phyloP scores from a whole-genome alignment of 2,888 invertebrate species.

The Zele albiditarsus region DNA sequence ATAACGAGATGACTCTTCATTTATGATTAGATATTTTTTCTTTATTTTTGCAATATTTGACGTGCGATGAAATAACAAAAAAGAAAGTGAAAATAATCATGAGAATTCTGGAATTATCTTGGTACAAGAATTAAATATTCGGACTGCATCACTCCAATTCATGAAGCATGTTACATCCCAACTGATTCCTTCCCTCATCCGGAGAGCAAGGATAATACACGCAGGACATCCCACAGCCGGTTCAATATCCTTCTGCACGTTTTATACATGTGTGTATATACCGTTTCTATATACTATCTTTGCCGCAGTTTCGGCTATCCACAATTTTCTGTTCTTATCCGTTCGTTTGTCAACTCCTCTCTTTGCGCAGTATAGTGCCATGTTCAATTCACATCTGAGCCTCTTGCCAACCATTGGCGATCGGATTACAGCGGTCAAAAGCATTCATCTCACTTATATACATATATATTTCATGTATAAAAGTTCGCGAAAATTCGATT shows the following conservation, averaged over 20 bases:
- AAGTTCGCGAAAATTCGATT: conserved; percentile 21
- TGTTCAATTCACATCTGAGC: neutral
- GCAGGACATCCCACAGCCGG: conserved; percentile 29
- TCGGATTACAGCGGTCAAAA: conserved; percentile 31
- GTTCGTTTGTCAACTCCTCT: no score
- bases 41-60: no score
- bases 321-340: conserved; percentile 22
- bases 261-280: conserved; percentile 37
- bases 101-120: no score
- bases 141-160: no score
- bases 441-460: neutral
- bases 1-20: no score
- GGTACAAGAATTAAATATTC: no score
- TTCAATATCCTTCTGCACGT: conserved; percentile 51
- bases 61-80: no score
- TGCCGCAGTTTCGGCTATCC: conserved; percentile 22
- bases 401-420: neutral
- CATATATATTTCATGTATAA: neutral
- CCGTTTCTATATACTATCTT: conserved; percentile 14
- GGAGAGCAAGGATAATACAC: no score
- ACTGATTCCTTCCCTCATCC: no score
- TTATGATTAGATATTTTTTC: conserved; percentile 3
- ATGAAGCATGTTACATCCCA: no score
- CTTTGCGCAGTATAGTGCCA: no score
- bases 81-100: no score